A percentile compares a stretch with the other conserved stretches of the same genome.
Conservation (phyloP, 2,113 vertebrate genomes). For the Sakesphorus luctuosus region DNA sequence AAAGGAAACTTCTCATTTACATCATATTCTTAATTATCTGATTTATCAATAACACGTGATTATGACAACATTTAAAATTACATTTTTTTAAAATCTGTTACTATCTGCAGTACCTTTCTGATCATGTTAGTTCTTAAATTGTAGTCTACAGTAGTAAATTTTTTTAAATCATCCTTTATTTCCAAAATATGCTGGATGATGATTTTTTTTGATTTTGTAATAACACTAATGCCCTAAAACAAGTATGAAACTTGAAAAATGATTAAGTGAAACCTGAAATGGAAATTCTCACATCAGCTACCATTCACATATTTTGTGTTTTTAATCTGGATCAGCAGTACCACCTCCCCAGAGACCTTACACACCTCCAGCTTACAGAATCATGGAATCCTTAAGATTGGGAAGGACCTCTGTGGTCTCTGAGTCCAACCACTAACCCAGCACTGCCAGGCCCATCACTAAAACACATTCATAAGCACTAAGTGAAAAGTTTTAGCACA, state of each 20-base stretch:
- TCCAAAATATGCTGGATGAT: accelerated
- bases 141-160: background rate
- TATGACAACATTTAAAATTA: background rate
- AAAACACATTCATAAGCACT: background rate
- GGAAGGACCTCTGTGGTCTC: background rate
- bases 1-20: background rate
- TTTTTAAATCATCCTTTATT: background rate
- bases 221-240: background rate
- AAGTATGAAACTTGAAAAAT: background rate
- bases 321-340: accelerated
- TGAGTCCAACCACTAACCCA: background rate
- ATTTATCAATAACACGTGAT: background rate
- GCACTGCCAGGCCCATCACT: too few relatives aligned
- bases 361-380: accelerated
- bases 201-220: background rate
- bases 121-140: background rate
- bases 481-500: accelerated
- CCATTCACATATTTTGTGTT: background rate
- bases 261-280: background rate
- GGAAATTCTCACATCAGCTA: background rate
- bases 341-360: accelerated
- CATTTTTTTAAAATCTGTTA: accelerated
- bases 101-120: background rate
- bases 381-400: background rate
- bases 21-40: background rate